Conservation (phyloP, 1,140 invertebrate species). For the Dreissena polymorpha region DNA sequence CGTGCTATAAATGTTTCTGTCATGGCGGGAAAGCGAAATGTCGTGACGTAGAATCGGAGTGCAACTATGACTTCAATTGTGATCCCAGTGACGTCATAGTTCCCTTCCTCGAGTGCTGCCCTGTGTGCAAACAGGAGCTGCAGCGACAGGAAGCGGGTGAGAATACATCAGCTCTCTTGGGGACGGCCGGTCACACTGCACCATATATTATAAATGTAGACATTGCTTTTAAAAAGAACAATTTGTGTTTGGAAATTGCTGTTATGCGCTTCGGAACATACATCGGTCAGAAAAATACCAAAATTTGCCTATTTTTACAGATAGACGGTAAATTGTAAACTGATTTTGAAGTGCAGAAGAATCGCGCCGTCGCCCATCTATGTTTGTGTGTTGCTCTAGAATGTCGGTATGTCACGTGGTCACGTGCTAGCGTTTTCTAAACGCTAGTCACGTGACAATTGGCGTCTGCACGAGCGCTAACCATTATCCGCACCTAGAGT, state of each 20-base stretch:
- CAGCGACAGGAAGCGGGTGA: slow-evolving; percentile 37
- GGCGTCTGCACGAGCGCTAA: slow-evolving; percentile 4
- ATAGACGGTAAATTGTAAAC: too few relatives aligned
- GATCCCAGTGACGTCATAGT: slow-evolving; percentile 16
- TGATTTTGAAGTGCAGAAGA: too few relatives aligned
- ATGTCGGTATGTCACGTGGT: background rate
- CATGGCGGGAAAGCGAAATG: slow-evolving; percentile 7
- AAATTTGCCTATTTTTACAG: too few relatives aligned
- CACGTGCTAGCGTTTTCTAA: background rate
- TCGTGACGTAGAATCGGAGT: background rate
- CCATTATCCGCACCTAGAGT: slow-evolving; percentile 9
- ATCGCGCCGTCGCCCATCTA: background rate
- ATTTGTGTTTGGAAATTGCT: too few relatives aligned
- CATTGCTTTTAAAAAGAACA: background rate
- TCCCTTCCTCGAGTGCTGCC: slow-evolving; percentile 41
- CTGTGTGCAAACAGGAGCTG: slow-evolving; percentile 19
- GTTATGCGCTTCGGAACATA: too few relatives aligned
- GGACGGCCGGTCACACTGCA: background rate
- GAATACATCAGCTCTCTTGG: slow-evolving; percentile 39
- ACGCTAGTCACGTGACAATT: too few relatives aligned
- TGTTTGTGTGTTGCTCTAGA: slow-evolving; percentile 47
- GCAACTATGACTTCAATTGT: slow-evolving; percentile 27
- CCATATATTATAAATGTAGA: background rate
- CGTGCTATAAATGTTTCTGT: slow-evolving; percentile 38
- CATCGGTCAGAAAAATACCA: too few relatives aligned